Conservation (phyloP, 2,888 invertebrate genomes). For the Cheilosia scutellata region DNA sequence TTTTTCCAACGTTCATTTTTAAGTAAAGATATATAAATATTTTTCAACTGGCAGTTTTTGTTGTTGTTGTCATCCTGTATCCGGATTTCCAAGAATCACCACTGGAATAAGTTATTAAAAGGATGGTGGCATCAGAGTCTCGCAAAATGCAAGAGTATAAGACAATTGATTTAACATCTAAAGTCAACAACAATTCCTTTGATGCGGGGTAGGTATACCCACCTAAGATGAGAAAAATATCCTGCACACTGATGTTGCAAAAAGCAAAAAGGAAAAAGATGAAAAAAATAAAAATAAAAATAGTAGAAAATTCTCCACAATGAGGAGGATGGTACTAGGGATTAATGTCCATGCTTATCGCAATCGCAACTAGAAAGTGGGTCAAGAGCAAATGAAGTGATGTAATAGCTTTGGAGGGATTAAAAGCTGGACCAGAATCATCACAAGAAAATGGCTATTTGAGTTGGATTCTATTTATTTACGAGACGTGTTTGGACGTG, state of each 20-base stretch:
- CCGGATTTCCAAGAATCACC: conserved; percentile 34
- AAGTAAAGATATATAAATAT: not conserved
- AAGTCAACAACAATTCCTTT: conserved; percentile 33
- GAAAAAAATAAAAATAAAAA: no score
- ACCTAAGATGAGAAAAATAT: no score
- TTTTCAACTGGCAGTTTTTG: not conserved
- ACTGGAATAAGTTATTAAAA: conserved; percentile 23
- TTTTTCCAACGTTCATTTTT: conserved; percentile 6
- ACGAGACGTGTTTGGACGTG: conserved; percentile 24
- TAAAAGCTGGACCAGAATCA: conserved; percentile 30
- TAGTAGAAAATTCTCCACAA: no score
- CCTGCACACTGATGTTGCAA: no score
- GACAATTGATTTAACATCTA: not conserved
- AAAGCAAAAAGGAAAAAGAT: no score
- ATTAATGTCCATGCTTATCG: conserved; percentile 59
- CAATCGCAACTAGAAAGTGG: conserved; percentile 40
- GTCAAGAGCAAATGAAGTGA: conserved; percentile 61
- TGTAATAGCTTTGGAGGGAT: conserved; percentile 49
- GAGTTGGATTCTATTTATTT: conserved; percentile 66
- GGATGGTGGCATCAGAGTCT: not conserved
- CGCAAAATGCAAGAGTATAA: not conserved
- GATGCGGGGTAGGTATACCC: no score
- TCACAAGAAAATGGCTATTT: conserved; percentile 51
- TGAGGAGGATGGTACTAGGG: not conserved
- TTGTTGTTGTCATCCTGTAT: not conserved